phyloP scores from a whole-genome alignment of 2,888 invertebrate species.

The Glomeris marginata region DNA sequence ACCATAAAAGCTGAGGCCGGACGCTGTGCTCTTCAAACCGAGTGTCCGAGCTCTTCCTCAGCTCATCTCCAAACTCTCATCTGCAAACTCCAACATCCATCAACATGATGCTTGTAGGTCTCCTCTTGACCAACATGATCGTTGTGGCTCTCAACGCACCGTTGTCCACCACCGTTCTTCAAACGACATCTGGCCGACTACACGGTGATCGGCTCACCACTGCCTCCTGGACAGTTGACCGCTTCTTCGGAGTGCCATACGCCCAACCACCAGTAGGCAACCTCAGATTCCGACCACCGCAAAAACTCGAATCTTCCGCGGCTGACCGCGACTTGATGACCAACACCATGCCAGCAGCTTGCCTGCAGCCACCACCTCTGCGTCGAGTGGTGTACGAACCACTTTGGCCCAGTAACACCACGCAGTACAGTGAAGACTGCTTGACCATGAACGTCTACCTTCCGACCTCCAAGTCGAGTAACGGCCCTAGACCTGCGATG shows the following conservation, averaged over 20 bases:
- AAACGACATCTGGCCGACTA: conserved; percentile 11
- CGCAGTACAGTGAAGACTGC: conserved; percentile 48
- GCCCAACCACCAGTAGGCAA: conserved; percentile 20
- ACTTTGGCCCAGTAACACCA: conserved; percentile 12
- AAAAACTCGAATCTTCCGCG: conserved; percentile 37
- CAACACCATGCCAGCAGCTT: conserved; percentile 17
- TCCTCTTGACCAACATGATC: too few species aligned
- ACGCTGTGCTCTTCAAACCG: too few species aligned
- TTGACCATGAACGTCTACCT: conserved; percentile 67
- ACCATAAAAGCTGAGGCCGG: too few species aligned
- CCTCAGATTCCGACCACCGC: conserved; percentile 18
- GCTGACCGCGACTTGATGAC: conserved; percentile 38
- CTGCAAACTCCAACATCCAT: too few species aligned
- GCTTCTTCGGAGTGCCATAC: conserved; percentile 23
- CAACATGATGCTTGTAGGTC: too few species aligned
- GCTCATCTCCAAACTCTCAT: too few species aligned
- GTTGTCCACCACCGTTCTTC: too few species aligned
- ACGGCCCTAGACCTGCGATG: conserved; percentile 46
- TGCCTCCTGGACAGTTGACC: background rate
- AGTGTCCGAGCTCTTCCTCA: too few species aligned
- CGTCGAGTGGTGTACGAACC: conserved; percentile 20
- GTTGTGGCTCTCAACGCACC: too few species aligned
- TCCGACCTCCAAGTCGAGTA: conserved; percentile 32
- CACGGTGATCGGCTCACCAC: background rate
- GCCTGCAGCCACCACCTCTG: conserved; percentile 21